Evolutionary conservation across 1,140 invertebrate genomes (phyloP).

Genomic region (Halictus rubicundus): DNA sequence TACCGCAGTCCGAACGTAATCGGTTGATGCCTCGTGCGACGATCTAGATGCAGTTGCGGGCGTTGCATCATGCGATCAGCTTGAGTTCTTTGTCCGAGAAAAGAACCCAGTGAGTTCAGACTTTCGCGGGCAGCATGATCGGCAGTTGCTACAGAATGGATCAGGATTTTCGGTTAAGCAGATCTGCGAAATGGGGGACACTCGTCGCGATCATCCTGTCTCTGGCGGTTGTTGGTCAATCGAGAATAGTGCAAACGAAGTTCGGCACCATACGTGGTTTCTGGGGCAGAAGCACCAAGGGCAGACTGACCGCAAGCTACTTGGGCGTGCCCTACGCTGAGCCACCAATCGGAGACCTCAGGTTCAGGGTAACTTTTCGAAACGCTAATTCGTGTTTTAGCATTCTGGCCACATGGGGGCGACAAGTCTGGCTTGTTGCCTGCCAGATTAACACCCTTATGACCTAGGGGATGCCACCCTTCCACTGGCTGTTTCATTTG

Average conservation of each 20-base stretch:
- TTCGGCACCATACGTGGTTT: conserved; percentile 69
- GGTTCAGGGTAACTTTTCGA: conserved; percentile 68
- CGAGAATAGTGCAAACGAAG: conserved; percentile 51
- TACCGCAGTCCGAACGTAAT: too few relatives aligned
- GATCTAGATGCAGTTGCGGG: neutral
- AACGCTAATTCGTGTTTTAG: neutral
- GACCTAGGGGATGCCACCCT: too few relatives aligned
- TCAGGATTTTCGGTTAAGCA: neutral
- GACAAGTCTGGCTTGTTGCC: neutral
- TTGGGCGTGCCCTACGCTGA: conserved; percentile 74
- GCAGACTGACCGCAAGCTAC: conserved; percentile 61
- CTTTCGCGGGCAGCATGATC: neutral
- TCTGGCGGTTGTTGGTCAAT: rapidly evolving
- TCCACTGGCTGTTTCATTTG: too few relatives aligned
- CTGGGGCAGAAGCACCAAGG: conserved; percentile 55
- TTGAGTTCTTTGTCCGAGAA: neutral
- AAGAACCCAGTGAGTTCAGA: neutral
- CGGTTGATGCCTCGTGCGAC: too few relatives aligned
- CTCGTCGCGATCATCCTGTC: neutral
- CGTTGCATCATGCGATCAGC: neutral
- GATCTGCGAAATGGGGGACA: too few relatives aligned
- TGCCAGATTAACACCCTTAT: neutral
- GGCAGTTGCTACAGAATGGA: too few relatives aligned
- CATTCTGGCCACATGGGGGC: neutral
- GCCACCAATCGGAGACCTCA: conserved; percentile 66